Conservation (phyloP, 2,797 vertebrate species). For the Fistularia tabacaria region DNA sequence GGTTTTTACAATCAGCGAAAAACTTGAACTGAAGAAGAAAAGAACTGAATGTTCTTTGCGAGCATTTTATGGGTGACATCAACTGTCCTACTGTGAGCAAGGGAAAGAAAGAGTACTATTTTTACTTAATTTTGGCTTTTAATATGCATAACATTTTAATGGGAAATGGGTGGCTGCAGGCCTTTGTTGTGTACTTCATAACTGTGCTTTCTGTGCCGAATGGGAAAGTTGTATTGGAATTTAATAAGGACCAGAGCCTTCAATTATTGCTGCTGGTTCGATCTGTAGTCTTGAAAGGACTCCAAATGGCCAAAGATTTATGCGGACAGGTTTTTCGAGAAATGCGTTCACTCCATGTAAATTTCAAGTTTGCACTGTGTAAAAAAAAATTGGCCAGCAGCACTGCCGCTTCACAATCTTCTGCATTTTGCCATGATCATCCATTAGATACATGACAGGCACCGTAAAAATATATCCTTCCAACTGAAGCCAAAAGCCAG, state of each 20-base stretch:
- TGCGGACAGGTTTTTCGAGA: too few species aligned
- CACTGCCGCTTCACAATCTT: too few species aligned
- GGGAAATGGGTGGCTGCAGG: conserved; percentile 12
- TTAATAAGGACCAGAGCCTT: conserved; percentile 4
- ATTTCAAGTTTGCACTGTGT: too few species aligned
- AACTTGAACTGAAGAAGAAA: neutral
- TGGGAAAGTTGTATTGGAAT: neutral
- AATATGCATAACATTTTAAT: neutral
- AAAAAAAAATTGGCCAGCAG: too few species aligned
- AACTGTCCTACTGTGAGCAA: conserved; percentile 4
- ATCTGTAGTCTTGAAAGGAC: neutral
- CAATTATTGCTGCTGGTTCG: neutral
- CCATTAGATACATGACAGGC: too few species aligned
- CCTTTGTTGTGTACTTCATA: too few species aligned
- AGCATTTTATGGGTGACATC: too few species aligned
- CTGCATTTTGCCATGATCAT: too few species aligned
- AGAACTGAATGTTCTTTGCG: neutral
- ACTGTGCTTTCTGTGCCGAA: conserved; percentile 1
- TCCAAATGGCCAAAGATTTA: too few species aligned
- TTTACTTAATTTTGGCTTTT: too few species aligned
- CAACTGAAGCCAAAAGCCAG: too few species aligned
- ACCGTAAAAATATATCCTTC: neutral
- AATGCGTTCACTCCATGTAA: too few species aligned
- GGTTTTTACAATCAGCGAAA: conserved; percentile 14
- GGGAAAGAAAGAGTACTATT: conserved; percentile 2